Conservation (phyloP, 2,888 invertebrate genomes). For the Caenorhabditis afra region DNA sequence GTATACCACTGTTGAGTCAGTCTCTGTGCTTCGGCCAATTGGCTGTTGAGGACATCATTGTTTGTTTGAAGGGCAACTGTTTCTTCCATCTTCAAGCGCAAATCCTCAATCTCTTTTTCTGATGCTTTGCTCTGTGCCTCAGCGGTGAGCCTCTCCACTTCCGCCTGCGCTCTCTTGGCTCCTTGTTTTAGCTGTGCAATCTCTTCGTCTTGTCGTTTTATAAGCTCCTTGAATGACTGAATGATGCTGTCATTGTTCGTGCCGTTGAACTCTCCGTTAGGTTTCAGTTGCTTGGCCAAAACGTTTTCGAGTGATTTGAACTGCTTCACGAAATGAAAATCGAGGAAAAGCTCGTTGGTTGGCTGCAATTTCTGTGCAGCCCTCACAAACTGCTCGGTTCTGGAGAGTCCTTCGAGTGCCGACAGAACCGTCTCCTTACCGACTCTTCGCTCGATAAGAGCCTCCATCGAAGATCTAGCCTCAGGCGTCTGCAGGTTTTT, state of each 20-base stretch:
- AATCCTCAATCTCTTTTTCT: conserved; percentile 27
- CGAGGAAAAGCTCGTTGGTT: conserved; percentile 89
- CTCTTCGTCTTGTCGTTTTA: conserved; percentile 88
- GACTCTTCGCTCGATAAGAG: conserved; percentile 90
- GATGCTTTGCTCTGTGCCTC: conserved; percentile 22
- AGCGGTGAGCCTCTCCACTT: conserved; percentile 62
- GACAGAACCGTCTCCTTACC: conserved; percentile 91
- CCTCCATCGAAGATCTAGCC: conserved; percentile 58
- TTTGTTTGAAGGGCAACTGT: conserved; percentile 10
- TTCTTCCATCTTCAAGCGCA: conserved; percentile 38
- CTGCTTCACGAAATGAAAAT: conserved; percentile 94
- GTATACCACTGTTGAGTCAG: conserved; percentile 75
- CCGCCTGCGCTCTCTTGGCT: conserved; percentile 62
- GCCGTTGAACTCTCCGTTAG: conserved; percentile 79
- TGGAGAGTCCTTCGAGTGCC: conserved; percentile 89
- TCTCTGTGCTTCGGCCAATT: conserved; percentile 48
- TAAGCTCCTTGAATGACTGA: conserved; percentile 84
- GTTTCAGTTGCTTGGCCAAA: conserved; percentile 74
- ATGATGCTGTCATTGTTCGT: conserved; percentile 83
- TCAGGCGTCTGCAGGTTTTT: conserved; percentile 51
- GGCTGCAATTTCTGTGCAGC: conserved; percentile 95
- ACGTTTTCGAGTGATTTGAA: conserved; percentile 84
- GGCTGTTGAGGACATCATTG: conserved; percentile 43
- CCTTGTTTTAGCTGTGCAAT: conserved; percentile 76
- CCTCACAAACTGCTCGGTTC: conserved; percentile 90